Evolutionary conservation across 1,140 invertebrate genomes (phyloP), one percentile per base, ranked within the genome.

Genomic region (Ditylenchus dipsaci): DNA sequence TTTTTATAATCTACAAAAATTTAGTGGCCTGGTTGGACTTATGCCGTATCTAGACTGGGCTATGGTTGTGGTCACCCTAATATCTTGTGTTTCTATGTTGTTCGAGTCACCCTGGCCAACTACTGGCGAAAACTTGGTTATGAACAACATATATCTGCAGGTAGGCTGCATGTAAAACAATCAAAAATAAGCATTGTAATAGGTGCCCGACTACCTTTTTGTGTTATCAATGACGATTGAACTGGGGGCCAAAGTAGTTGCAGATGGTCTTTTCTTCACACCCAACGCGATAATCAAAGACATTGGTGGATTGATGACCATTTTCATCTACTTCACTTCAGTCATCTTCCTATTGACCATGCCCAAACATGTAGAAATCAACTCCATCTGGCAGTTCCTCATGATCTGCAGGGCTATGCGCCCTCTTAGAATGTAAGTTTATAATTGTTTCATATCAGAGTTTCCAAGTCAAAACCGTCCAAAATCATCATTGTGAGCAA

Each of bases 31-130:
- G 75, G 85, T 99, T 8, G 95, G 95, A 0, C 86, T 99, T 26
- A 95, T 99, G 5, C 96, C 95, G 0, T 99, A 98, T 83, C 85
- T 99, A 76, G 96, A 99, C 83, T 99, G 96, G 96, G 89, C 96
- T 0, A 98, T 99, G 95, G 98, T 99, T 72, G 90, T 92, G 78
- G 90, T 96, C 13, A 99, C 96, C 0, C 95, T 94, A 0, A 84
- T 98, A 0, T 97, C 93, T 0, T 98, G 95, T 82, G 88, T 94
- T 64, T 97, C 93, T 0, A 97, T 99, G 95, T 95, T 97, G 90
- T 93, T 97, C 82, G 96, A 99, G 86, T 96, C 91, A 56, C 81
- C 81, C 1, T 83, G 80, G 81, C 81, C 81, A 15, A 72, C 76
- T 13, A 81, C 70, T 49, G 80, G 82, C 21, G 76, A 83, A 53